A percentile compares a stretch with the other conserved stretches of the same genome.
phyloP scores from a whole-genome alignment of 2,113 vertebrate species.

The Pituophis catenifer region DNA sequence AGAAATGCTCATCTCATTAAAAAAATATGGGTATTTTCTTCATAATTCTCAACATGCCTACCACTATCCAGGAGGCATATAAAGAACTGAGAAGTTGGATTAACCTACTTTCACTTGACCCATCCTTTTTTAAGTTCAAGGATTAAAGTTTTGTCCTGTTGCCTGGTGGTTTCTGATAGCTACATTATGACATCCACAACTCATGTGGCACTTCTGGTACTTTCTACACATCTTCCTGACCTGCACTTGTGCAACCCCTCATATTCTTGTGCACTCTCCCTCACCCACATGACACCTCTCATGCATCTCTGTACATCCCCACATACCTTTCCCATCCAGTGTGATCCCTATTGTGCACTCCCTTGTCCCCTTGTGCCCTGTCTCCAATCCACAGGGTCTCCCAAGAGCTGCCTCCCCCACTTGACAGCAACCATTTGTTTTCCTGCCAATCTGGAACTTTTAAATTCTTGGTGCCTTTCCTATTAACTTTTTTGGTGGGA shows the following conservation, averaged over 20 bases:
- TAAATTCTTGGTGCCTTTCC: no score
- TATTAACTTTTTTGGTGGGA: background rate
- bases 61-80: background rate
- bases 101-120: background rate
- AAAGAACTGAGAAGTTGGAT: background rate
- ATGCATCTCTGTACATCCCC: background rate
- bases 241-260: background rate
- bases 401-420: background rate
- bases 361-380: background rate
- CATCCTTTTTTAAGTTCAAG: background rate
- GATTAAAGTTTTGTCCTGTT: background rate
- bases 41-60: background rate
- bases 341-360: background rate
- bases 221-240: background rate
- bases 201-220: background rate
- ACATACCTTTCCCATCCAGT: background rate
- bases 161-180: background rate
- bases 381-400: background rate
- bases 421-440: background rate
- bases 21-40: background rate
- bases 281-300: background rate
- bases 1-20: background rate
- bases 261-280: background rate
- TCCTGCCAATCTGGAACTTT: no score
- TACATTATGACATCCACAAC: background rate